These are phyloP conservation scores for Bostrychus sinensis DNA, from an alignment of 2,113 vertebrate genomes.

Conservation along the genomic window DNA sequence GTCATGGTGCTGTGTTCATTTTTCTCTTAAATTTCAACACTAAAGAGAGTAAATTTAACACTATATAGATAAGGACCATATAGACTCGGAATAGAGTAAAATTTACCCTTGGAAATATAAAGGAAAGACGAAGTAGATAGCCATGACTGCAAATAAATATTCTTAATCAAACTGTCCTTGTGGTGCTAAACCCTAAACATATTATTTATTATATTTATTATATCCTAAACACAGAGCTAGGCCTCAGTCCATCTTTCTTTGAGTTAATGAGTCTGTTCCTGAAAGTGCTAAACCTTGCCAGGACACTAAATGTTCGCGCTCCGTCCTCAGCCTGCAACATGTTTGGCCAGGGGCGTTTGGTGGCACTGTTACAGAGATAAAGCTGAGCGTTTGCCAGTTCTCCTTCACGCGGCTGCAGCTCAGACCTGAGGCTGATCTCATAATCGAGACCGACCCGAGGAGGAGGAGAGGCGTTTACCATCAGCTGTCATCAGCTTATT, in stretches of 20 bases:
- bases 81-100: too few species aligned
- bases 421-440: conserved; percentile 27
- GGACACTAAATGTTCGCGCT: background rate
- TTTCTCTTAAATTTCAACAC: too few species aligned
- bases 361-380: conserved; percentile 27
- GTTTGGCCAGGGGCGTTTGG: conserved; percentile 9
- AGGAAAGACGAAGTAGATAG: conserved; percentile 18
- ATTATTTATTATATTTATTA: too few species aligned
- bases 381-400: conserved; percentile 38
- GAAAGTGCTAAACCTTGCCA: background rate
- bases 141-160: conserved; percentile 10
- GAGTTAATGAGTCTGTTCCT: background rate
- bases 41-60: too few species aligned
- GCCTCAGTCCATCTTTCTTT: background rate
- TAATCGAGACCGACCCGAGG: too few species aligned
- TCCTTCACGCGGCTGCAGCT: conserved; percentile 21
- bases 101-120: too few species aligned
- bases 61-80: too few species aligned
- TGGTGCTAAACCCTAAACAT: background rate
- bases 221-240: too few species aligned
- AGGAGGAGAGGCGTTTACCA: too few species aligned
- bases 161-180: background rate
- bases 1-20: too few species aligned
- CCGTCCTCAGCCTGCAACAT: conserved; percentile 1
- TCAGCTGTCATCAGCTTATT: too few species aligned